Evolutionary conservation across 2,888 invertebrate species (phyloP), one percentile per base, ranked within the genome.

Genomic region (Meteorus colon): DNA sequence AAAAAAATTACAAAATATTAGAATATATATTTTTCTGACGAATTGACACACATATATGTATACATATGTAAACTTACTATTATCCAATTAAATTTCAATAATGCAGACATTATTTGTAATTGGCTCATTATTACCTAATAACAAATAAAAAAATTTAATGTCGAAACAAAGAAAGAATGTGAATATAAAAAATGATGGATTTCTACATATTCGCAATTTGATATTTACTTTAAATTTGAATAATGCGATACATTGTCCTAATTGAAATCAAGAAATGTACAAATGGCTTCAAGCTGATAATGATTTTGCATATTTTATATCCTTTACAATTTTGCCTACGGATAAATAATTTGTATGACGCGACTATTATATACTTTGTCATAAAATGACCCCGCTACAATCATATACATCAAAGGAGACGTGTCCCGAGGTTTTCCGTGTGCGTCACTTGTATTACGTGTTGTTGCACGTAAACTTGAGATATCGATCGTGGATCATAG

Each of bases 391-490:
- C 62, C 48, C 55, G 74, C 45, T 51, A 63, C 62, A 29, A 66
- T 68, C 66, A 63, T 66, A 70, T 59, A 65, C 8, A 68, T n/a
- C 45, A 55, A 69, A 66, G 71, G 66, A 70, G 59, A 79, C 75
- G 69, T 71, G 73, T 75, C 74, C 74, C 77, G 78, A 80, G 81
- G 75, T 69, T 80, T 81, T 81, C 79, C 81, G 76, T 75, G 76
- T 80, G 81, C 82, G 81, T 81, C 81, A 81, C 76, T 63, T 73
- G 27, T 70, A 67, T 70, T 73, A 72, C 51, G 72, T 51, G 73
- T 59, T 51, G 73, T 59, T 59, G 41, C 29, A 27, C 59, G 29
- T 24, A 41, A 19, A 55, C 55, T 41, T 59, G 55, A 78, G 77
- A 73, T 77, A 78, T 81, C 76, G 81, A 78, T 76, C 74, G 75